Base-by-base conservation (phyloP, 2,113 vertebrate species). In the Nicator chloris region DNA sequence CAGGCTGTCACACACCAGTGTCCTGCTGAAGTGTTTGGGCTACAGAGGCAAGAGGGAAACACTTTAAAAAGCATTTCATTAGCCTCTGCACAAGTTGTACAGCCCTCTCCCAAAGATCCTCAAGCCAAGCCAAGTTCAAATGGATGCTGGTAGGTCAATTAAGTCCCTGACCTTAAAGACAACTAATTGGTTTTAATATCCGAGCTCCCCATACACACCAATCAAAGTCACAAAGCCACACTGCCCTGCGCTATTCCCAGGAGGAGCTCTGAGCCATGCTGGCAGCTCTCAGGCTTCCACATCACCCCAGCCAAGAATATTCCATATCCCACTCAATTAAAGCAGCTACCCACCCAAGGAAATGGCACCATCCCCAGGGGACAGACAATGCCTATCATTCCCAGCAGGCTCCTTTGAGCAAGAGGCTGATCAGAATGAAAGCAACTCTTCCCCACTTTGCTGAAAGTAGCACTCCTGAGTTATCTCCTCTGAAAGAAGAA, bases 51-150 rank as follows among this genome's bases (percentile, higher is more conserved):
- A 91, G 65, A 76, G 87, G 68, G 85, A 96, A 95, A 79, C 37
- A 37, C 90, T 93, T 96, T 90, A 86, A 95, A 95, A 95, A 96
- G 93, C 82, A 86, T 68, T 88, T 77, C 65, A 82, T 93, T 88
- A 94, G 45, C 66, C 92, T 95, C 93, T 44, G 86, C 60, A 44
- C 2, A 68, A 83, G 27, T 77, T 57, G 37, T 28, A 56, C 81
- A 75, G 73, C 49, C 64, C 64, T 81, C 50, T 80, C 61, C 65
- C 89, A 61, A 73, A 90, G 88, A 93, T 73, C 82, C 63, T 80
- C 87, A 90, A 90, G 92, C 83, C 85, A 86, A 92, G 95, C 79
- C 95, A 95, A 94, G 68, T 28, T 81, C 68, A 96, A 88, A 86
- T 3, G 0, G 60, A 81, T 78, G 76, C 79, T 54, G 82, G n/a